Base-by-base conservation (phyloP, 1,140 invertebrate genomes). In the Cotesia chilonis region DNA sequence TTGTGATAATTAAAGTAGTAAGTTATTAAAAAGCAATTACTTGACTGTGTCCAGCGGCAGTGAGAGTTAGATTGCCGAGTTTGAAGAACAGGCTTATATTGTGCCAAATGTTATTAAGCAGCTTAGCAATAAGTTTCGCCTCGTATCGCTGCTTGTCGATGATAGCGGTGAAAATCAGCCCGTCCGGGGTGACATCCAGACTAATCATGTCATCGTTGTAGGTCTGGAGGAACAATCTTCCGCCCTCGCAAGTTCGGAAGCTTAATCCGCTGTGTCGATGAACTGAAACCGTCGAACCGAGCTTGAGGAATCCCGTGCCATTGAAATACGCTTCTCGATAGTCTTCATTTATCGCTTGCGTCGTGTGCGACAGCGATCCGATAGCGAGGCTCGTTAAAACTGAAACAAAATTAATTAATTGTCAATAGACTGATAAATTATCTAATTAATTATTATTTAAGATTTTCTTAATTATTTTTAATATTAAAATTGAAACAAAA, bases 71-170 rank as follows among this genome's bases (percentile, higher is more conserved):
- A 83, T 92, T 92, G 2, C 91, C 91, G 37, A 92, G 85, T 75
- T 89, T 87, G 77, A 88, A 92, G 52, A 90, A 84, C 12, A 94
- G 84, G 78, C 91, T 91, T n/a, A 94, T 90, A 77, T 89, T 92
- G 83, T 95, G 93, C 94, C 94, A 95, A 76, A 87, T 89, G 85
- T 95, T 95, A 86, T 95, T 91, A 10, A 94, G 85, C 69, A 93
- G 89, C 75, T 90, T 89, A 41, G 89, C 90, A 64, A 87, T 88
- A n/a, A 94, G 84, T 64, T 84, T 87, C 1, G 90, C 89, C 72
- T 92, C 91, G 77, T 91, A 90, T 37, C 87, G 85, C 75, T 82
- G 89, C 79, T 79, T 88, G 81, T 77, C 81, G 4, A 87, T 88
- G 17, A 89, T 89, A 35, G 90, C 89, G 71, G 88, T 87, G 82